phyloP scores from a whole-genome alignment of 2,113 vertebrate species.

The Psammodynastes pulverulentus region DNA sequence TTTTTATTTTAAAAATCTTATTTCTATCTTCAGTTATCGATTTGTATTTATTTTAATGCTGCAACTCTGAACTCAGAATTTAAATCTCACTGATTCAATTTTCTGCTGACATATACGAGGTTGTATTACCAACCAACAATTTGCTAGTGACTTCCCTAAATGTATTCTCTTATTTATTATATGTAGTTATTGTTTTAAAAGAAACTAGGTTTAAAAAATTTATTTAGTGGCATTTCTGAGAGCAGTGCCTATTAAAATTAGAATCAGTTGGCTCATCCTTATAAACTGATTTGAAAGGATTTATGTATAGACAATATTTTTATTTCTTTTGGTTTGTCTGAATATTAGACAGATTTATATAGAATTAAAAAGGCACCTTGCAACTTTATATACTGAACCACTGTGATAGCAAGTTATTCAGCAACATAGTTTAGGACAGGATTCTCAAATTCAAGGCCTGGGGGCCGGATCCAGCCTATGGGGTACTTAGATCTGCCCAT shows the following conservation, averaged over 20 bases:
- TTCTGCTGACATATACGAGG: not conserved
- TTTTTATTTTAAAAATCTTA: not conserved
- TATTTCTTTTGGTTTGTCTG: not conserved
- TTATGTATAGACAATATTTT: not conserved
- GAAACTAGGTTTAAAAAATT: not conserved
- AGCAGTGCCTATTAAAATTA: not conserved
- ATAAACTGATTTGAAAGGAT: slow-evolving; percentile 10
- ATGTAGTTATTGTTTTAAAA: not conserved
- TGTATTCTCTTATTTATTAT: not conserved
- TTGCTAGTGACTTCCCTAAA: not conserved
- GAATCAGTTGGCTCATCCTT: not conserved
- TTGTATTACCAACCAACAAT: not conserved
- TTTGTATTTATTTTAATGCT: not conserved
- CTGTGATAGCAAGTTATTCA: not conserved
- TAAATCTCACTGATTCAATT: not conserved
- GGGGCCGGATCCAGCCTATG: too few relatives aligned
- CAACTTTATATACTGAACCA: not conserved
- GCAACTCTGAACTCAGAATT: not conserved
- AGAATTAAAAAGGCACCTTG: too few relatives aligned
- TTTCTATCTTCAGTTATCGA: not conserved
- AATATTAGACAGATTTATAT: not conserved
- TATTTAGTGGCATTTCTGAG: not conserved
- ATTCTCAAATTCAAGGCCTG: too few relatives aligned
- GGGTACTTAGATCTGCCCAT: too few relatives aligned
- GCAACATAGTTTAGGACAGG: not conserved